A percentile compares a stretch with the other conserved stretches of the same genome.
phyloP scores from a whole-genome alignment of 2,888 invertebrate species.

The Kuschelorhynchus macadamiae region DNA sequence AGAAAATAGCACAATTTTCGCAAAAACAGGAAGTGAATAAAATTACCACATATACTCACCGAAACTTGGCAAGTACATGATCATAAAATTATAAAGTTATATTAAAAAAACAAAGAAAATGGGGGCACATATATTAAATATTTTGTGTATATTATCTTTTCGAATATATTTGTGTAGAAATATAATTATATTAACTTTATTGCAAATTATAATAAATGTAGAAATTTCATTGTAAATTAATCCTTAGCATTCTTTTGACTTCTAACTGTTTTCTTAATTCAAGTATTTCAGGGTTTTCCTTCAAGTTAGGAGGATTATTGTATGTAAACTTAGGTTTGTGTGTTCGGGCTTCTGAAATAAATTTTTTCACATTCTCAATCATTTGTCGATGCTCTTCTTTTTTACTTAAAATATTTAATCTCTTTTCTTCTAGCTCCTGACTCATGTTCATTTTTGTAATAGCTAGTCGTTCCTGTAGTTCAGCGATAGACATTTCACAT shows the following conservation, averaged over 20 bases:
- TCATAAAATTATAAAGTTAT: too few species aligned
- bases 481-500: conserved; percentile 77
- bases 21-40: too few species aligned
- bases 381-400: conserved; percentile 69
- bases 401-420: conserved; percentile 67
- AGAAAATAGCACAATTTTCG: too few species aligned
- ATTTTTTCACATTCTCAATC: conserved; percentile 69
- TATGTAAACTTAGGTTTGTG: conserved; percentile 43
- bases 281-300: conserved; percentile 68
- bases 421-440: conserved; percentile 72
- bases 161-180: too few species aligned
- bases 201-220: too few species aligned
- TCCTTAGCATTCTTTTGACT: conserved; percentile 68
- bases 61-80: too few species aligned
- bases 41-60: too few species aligned
- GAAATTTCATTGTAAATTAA: conserved; percentile 2
- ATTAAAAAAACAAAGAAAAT: too few species aligned
- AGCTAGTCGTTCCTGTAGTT: conserved; percentile 73
- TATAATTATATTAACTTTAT: too few species aligned
- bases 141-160: too few species aligned
- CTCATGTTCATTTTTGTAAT: conserved; percentile 70
- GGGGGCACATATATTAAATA: too few species aligned
- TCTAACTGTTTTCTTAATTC: conserved; percentile 70
- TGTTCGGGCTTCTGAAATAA: conserved; percentile 66
- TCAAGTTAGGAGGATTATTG: conserved; percentile 52